These are phyloP conservation scores for Ernsta delagoae DNA, from an alignment of 2,888 invertebrate species.

Conservation along the genomic window DNA sequence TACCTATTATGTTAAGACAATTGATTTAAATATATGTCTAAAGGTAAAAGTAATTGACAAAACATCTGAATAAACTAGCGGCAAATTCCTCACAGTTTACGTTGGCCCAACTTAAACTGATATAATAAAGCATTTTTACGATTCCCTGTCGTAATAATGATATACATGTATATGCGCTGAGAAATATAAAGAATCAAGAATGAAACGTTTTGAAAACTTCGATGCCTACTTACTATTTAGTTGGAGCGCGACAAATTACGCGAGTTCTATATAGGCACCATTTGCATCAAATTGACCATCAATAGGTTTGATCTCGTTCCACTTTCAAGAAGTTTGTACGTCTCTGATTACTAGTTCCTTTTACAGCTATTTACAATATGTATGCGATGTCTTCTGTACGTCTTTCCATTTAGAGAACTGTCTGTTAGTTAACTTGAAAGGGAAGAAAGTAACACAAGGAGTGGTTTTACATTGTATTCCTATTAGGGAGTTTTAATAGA, in stretches of 20 bases:
- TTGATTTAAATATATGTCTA: too few relatives aligned
- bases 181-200: constrained; percentile 8
- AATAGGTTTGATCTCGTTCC: constrained; percentile 68
- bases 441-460: background rate
- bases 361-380: background rate
- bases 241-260: constrained; percentile 25
- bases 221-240: constrained; percentile 4
- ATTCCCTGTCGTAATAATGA: background rate
- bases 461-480: too few relatives aligned
- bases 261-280: constrained; percentile 12
- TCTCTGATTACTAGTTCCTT: constrained; percentile 3
- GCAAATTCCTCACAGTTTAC: too few relatives aligned
- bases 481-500: too few relatives aligned
- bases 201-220: too few relatives aligned
- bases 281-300: constrained; percentile 67
- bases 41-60: too few relatives aligned
- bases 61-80: too few relatives aligned
- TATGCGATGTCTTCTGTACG: background rate
- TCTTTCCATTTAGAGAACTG: constrained; percentile 4
- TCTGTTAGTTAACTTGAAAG: background rate
- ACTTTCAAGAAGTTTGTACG: constrained; percentile 49
- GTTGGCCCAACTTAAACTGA: too few relatives aligned
- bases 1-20: too few relatives aligned
- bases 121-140: background rate
- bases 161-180: too few relatives aligned